Evolutionary conservation across 1,140 invertebrate genomes (phyloP), one percentile per base, ranked within the genome.

Genomic region (Pseudomyrmex pallidus): DNA sequence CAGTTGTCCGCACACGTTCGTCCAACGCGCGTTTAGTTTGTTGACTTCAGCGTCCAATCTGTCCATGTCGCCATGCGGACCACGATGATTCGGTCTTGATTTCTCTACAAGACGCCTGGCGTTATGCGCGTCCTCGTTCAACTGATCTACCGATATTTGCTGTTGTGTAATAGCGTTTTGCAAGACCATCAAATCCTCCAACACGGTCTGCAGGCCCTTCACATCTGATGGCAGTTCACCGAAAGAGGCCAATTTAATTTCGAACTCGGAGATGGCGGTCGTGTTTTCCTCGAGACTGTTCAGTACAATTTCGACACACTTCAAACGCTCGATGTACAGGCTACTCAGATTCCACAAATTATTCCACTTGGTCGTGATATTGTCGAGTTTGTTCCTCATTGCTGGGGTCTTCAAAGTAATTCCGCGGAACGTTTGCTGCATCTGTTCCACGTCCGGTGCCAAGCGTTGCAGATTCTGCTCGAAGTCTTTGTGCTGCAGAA

Each of bases 41-140:
- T 97, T 96, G 2, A 99, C 97, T 89, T 99, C 98, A 86, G 98
- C 97, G 92, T 99, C 98, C n/a, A 99, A 93, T 17, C 97, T 95
- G 89, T 99, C 98, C 76, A 99, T 96, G 94, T 99, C 99, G 9
- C 96, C 95, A 85, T 96, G 97, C 84, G 95, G 96, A 74, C 95
- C 96, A 56, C 94, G 95, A 93, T 96, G 96, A 94, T 93, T 95
- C 88, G 93, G 96, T 73, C 98, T 94, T 1, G 98, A 98, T 89
- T 96, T 96, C 89, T 98, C 98, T 0, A 98, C 98, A 64, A 99
- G 95, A 56, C 97, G 96, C 62, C 98, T 96, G 54, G 98, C 96
- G 91, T 97, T 97, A 88, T 97, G 97, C 0, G 98, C 97, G 91
- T 99, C 98, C 83, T 98, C 97, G 90, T 98, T 97, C 92, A 99